Evolutionary conservation across 2,888 invertebrate species (phyloP).

Genomic region (Leptinotarsa tumamoca): DNA sequence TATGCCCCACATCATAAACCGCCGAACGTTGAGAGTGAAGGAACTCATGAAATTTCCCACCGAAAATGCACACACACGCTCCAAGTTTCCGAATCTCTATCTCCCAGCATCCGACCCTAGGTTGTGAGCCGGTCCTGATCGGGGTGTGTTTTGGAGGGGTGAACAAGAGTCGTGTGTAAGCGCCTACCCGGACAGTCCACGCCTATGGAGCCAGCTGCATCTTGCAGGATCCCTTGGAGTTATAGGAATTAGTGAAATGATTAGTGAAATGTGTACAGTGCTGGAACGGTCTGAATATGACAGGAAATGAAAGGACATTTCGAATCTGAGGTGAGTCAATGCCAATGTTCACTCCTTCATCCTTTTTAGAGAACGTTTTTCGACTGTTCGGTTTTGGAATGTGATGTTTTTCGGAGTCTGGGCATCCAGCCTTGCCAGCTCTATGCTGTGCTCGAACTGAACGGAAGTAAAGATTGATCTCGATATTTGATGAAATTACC

Average conservation of each 20-base stretch:
- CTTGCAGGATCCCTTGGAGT: slow-evolving; percentile 58
- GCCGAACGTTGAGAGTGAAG: background rate
- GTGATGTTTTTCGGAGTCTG: background rate
- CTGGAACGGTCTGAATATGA: slow-evolving; percentile 55
- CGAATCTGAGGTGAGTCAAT: slow-evolving; percentile 26
- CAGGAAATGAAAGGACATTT: slow-evolving; percentile 54
- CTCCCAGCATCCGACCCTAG: slow-evolving; percentile 14
- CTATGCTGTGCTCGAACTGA: background rate
- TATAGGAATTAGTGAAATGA: slow-evolving; percentile 61
- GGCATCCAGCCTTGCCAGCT: background rate
- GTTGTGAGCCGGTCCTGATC: slow-evolving; percentile 39
- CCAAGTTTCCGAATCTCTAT: slow-evolving; percentile 6
- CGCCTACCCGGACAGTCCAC: slow-evolving; percentile 65
- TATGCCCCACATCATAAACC: background rate
- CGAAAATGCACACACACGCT: background rate
- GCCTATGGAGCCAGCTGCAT: slow-evolving; percentile 67
- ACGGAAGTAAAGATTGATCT: slow-evolving; percentile 1
- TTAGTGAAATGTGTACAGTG: slow-evolving; percentile 61
- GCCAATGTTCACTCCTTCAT: background rate
- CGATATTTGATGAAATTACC: slow-evolving; percentile 9
- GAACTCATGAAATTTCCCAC: background rate
- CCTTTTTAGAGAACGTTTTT: background rate
- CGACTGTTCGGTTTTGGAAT: background rate
- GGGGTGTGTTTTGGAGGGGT: slow-evolving; percentile 48
- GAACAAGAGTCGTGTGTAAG: slow-evolving; percentile 36